Evolutionary conservation across 53 echinoderm and acorn worm genomes (phyloP).

Genomic region (Echinometra lucunter): DNA sequence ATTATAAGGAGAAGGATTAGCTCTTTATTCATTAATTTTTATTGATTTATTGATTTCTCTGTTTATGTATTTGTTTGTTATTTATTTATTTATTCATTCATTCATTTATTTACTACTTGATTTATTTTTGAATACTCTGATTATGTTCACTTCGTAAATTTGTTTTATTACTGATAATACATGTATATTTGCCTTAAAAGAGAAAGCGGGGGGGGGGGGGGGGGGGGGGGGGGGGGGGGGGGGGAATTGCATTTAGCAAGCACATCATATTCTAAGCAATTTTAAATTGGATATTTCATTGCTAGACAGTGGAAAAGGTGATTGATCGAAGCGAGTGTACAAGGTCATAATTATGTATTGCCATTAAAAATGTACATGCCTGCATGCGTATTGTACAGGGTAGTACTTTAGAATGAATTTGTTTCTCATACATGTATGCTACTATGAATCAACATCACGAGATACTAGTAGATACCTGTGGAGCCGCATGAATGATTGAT

Average conservation of each 20-base stretch:
- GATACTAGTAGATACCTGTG: slow-evolving; percentile 2
- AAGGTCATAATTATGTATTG: neutral
- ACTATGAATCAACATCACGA: neutral
- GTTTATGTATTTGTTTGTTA: no score
- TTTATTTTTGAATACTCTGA: no score
- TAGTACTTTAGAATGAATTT: neutral
- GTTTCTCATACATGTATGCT: neutral
- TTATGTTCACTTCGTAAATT: no score
- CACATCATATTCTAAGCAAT: neutral
- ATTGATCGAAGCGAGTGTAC: neutral
- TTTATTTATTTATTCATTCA: no score
- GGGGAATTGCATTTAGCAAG: neutral
- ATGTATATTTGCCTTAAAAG: no score
- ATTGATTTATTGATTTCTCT: no score
- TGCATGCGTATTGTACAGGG: neutral
- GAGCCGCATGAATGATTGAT: slow-evolving; percentile 7
- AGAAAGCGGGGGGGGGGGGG: neutral
- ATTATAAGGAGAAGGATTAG: neutral
- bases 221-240: neutral
- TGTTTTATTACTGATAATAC: no score
- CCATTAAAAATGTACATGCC: neutral
- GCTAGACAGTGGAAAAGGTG: neutral
- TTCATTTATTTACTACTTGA: no score
- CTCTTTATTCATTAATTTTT: no score
- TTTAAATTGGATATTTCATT: neutral